A percentile compares a stretch with the other conserved stretches of the same genome.
phyloP scores from a whole-genome alignment of 2,797 vertebrate species.

The Poeciliopsis paucimaculata region DNA sequence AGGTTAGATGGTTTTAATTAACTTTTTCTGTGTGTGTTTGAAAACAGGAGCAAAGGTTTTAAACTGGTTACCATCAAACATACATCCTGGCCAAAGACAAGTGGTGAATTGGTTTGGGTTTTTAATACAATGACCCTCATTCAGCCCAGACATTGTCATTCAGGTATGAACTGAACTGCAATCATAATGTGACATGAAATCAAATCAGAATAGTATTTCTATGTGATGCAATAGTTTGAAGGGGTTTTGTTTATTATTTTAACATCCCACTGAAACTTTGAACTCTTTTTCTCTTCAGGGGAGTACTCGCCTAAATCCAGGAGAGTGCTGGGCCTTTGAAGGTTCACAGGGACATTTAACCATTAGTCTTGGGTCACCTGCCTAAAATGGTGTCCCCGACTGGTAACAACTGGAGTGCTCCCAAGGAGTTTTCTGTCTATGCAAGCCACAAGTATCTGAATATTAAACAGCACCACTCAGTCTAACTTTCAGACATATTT shows the following conservation, averaged over 20 bases:
- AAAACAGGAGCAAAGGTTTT: background rate
- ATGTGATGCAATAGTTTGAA: background rate
- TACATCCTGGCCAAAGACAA: background rate
- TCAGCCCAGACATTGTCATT: background rate
- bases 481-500: background rate
- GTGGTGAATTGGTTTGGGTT: background rate
- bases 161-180: background rate
- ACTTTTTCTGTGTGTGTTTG: background rate
- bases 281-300: background rate
- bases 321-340: background rate
- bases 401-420: background rate
- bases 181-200: background rate
- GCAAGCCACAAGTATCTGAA: background rate
- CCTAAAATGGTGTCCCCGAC: background rate
- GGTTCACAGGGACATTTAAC: background rate
- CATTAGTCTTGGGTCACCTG: background rate
- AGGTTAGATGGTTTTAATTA: background rate
- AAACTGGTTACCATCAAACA: background rate
- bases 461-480: background rate
- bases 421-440: background rate
- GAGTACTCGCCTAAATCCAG: background rate
- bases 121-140: fast-evolving
- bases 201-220: background rate
- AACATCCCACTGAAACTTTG: background rate
- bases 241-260: background rate